phyloP scores from a whole-genome alignment of 2,888 invertebrate genomes.

The Phasia obesa region DNA sequence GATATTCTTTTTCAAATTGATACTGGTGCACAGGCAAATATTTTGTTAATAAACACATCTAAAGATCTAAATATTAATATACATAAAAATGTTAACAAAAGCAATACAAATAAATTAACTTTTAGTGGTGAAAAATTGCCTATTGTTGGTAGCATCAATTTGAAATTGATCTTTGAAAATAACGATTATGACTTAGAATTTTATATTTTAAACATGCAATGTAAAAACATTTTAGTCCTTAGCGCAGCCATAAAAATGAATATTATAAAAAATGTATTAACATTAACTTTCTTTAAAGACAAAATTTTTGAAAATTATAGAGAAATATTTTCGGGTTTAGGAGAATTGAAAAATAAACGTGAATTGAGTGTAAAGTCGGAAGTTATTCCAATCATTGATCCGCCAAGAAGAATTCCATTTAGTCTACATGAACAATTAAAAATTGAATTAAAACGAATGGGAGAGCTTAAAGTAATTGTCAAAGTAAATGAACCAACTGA shows the following conservation, averaged over 20 bases:
- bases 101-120: slow-evolving; percentile 12
- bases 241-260: slow-evolving; percentile 19
- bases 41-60: neutral
- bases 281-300: neutral
- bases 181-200: slow-evolving; percentile 7
- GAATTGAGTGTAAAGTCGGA: neutral
- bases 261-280: neutral
- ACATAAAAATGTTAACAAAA: neutral
- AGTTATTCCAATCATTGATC: slow-evolving; percentile 17
- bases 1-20: slow-evolving; percentile 13
- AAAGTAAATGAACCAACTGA: slow-evolving; percentile 7
- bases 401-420: slow-evolving; percentile 36
- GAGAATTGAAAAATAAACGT: slow-evolving; percentile 12
- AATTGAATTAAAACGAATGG: slow-evolving; percentile 15
- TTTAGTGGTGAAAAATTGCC: slow-evolving; percentile 7
- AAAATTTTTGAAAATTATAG: slow-evolving; percentile 31
- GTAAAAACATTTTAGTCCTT: neutral
- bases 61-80: slow-evolving; percentile 5
- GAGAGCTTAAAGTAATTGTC: neutral
- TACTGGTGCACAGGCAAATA: slow-evolving; percentile 26
- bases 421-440: slow-evolving; percentile 24
- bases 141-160: slow-evolving; percentile 7
- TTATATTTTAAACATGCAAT: neutral
- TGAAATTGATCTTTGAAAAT: slow-evolving; percentile 13
- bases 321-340: slow-evolving; percentile 17